Base-by-base conservation (phyloP, 2,888 invertebrate species). In the Diplolepis rosae region DNA sequence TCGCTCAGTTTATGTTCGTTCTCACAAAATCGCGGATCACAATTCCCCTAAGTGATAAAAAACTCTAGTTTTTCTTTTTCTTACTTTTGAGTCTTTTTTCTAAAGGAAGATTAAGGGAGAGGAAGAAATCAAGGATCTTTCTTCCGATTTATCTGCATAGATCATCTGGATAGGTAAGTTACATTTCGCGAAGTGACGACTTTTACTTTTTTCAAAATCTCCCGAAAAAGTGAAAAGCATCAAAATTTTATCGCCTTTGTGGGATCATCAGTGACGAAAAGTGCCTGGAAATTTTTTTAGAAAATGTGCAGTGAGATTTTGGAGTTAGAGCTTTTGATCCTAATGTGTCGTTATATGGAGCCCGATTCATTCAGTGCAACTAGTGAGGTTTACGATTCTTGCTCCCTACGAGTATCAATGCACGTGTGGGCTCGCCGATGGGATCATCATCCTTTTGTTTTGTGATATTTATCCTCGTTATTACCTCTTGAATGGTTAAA, bases 141-240 rank as follows among this genome's bases (percentile, higher is more conserved):
- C 18, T 9, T 11, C 48, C 22, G 7, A n/a, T n/a, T 15, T n/a
- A 45, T 45, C 42, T n/a, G n/a, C 42, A 13, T 42, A n/a, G 28
- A 54, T 54, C 30, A 28, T 1, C 54, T 54, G 54, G 54, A 30
- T n/a, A 54, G 54, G 54, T 54, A 54, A 54, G 54, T 54, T 18
- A 15, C 48, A 48, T 48, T 48, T 22, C 48, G 48, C 48, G 54
- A 54, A 30, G 54, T 54, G 54, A 15, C 18, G 5, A 22, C 22
- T 48, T 48, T 15, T 48, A 48, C 48, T 22, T 48, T 22, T 4
- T 18, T 22, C 18, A 48, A 18, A 45, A 18, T 7, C 32, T 32
- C 0, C 22, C 4, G 45, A 48, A 48, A n/a, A 45, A 48, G 48
- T 48, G 48, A 45, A 18, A 48, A 48, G 45, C 45, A 18, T 48